Evolutionary conservation across 2,888 invertebrate genomes (phyloP).

Genomic region (Caenorhabditis sp.): DNA sequence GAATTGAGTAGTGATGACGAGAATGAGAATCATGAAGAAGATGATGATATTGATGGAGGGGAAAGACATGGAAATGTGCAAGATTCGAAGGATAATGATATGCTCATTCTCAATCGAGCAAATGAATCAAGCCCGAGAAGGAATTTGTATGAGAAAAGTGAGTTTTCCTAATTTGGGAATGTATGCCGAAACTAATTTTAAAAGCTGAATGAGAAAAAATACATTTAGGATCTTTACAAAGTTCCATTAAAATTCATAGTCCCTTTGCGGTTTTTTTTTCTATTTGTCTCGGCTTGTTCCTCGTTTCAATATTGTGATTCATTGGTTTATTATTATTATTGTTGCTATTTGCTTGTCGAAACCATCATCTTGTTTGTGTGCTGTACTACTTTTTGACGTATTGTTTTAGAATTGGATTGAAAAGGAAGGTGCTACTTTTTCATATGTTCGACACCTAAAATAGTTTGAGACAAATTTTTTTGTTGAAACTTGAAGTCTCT

Average conservation of each 20-base stretch:
- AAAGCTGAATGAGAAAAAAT: too few species aligned
- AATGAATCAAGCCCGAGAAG: not conserved
- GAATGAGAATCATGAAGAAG: slow-evolving; percentile 4
- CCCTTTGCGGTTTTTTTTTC: too few species aligned
- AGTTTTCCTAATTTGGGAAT: slow-evolving; percentile 1
- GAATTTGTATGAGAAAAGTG: slow-evolving; percentile 26
- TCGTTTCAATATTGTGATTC: not conserved
- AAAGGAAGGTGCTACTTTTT: not conserved
- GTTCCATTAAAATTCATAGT: too few species aligned
- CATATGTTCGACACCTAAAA: too few species aligned
- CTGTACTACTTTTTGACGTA: not conserved
- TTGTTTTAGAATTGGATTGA: not conserved
- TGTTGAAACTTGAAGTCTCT: too few species aligned
- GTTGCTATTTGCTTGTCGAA: not conserved
- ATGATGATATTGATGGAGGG: slow-evolving; percentile 13
- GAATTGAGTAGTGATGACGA: slow-evolving; percentile 9
- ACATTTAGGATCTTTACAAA: too few species aligned
- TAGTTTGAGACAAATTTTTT: too few species aligned
- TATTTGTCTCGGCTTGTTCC: not conserved
- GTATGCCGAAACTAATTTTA: too few species aligned
- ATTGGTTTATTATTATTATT: not conserved
- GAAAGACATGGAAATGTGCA: not conserved
- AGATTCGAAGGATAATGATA: slow-evolving; percentile 24
- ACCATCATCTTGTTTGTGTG: not conserved
- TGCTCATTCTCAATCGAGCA: slow-evolving; percentile 13